Conservation (phyloP, 2,888 invertebrate species). For the Drosophila phalerata region DNA sequence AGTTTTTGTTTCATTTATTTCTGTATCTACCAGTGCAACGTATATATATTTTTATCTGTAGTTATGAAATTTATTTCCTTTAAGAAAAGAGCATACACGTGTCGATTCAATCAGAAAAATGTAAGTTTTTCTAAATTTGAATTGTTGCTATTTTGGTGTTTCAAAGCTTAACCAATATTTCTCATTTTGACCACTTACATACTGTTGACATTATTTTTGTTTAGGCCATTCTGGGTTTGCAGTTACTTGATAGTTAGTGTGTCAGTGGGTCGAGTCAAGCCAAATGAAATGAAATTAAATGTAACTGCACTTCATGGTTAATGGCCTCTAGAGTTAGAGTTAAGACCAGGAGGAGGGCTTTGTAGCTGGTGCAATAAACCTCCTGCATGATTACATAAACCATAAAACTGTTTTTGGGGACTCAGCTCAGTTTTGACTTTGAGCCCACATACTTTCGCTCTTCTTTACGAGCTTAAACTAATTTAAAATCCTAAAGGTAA, state of each 20-base stretch:
- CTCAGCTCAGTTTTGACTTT: background rate
- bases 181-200: slow-evolving; percentile 2
- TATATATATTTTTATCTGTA: background rate
- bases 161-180: slow-evolving; percentile 30
- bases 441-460: slow-evolving; percentile 61
- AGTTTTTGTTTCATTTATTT: background rate
- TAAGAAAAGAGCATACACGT: background rate
- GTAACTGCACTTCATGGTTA: slow-evolving; percentile 46
- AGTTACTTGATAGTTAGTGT: slow-evolving; percentile 39
- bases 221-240: slow-evolving; percentile 11
- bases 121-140: no score
- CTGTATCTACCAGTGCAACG: no score
- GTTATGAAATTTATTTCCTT: no score
- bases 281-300: slow-evolving; percentile 45
- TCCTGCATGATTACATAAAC: slow-evolving; percentile 46
- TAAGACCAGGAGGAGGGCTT: background rate
- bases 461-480: slow-evolving; percentile 61
- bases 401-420: slow-evolving; percentile 6
- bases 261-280: slow-evolving; percentile 57
- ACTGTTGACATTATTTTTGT: slow-evolving; percentile 18
- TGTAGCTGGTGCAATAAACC: slow-evolving; percentile 45
- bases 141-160: slow-evolving; percentile 23
- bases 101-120: no score
- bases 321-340: slow-evolving; percentile 16
- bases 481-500: slow-evolving; percentile 48